Conservation (phyloP, 2,113 vertebrate species). For the Pampusana beccarii region DNA sequence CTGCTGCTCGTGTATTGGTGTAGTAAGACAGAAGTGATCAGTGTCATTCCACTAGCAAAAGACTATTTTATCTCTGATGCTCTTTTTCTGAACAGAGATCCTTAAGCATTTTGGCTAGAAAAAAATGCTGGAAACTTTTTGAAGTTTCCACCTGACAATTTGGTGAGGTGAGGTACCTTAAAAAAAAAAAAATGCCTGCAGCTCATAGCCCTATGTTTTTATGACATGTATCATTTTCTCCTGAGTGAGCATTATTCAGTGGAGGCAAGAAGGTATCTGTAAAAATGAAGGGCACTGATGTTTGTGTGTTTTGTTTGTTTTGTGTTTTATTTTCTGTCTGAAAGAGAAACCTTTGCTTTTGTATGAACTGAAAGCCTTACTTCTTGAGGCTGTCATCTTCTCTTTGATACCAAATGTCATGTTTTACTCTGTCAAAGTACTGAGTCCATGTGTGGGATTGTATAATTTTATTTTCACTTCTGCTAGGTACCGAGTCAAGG, state of each 20-base stretch:
- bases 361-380: neutral
- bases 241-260: neutral
- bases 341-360: neutral
- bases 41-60: neutral
- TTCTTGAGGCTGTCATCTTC: neutral
- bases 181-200: too few species aligned
- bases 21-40: neutral
- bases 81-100: neutral
- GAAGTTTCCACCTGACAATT: neutral
- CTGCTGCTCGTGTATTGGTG: neutral
- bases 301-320: neutral
- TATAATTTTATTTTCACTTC: neutral
- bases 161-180: neutral
- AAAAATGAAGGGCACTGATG: neutral
- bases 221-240: rapidly evolving
- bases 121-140: neutral
- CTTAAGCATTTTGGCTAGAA: neutral
- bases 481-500: conserved; percentile 91
- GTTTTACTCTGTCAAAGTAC: neutral
- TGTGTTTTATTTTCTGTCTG: neutral
- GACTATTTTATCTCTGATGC: neutral
- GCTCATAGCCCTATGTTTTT: neutral
- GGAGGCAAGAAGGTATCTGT: neutral
- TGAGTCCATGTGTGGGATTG: neutral
- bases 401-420: neutral